Evolutionary conservation across 2,888 invertebrate species (phyloP).

Genomic region (Chrysomela aeneicollis): DNA sequence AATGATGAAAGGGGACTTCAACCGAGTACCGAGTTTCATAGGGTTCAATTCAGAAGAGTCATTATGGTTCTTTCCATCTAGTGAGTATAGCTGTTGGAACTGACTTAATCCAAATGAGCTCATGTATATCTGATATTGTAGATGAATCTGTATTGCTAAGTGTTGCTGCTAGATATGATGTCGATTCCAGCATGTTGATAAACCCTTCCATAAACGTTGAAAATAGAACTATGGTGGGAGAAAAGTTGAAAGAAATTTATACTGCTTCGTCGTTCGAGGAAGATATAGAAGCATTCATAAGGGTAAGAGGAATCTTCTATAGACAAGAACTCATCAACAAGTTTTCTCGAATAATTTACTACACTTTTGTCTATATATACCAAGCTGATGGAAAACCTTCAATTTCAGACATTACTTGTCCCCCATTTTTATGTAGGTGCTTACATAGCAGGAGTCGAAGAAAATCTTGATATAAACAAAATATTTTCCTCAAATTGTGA

Average conservation of each 20-base stretch:
- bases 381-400: too few relatives aligned
- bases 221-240: constrained; percentile 17
- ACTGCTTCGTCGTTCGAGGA: constrained; percentile 4
- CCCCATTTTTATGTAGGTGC: too few relatives aligned
- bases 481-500: too few relatives aligned
- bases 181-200: neutral
- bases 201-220: constrained; percentile 17
- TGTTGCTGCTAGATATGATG: neutral
- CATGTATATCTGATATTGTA: neutral
- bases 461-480: too few relatives aligned
- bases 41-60: constrained; percentile 28
- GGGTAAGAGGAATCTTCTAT: too few relatives aligned
- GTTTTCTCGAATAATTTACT: too few relatives aligned
- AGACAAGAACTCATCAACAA: too few relatives aligned
- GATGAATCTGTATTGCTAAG: neutral
- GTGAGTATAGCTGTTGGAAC: too few relatives aligned
- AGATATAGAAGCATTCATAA: constrained; percentile 16
- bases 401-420: too few relatives aligned
- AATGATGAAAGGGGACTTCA: constrained; percentile 25
- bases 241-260: constrained; percentile 14
- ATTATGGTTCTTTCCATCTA: neutral
- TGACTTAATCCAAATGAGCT: neutral
- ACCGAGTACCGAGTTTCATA: constrained; percentile 19
- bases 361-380: too few relatives aligned
- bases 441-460: too few relatives aligned